phyloP scores from a whole-genome alignment of 2,888 invertebrate genomes.

The Limnephilus rhombicus region DNA sequence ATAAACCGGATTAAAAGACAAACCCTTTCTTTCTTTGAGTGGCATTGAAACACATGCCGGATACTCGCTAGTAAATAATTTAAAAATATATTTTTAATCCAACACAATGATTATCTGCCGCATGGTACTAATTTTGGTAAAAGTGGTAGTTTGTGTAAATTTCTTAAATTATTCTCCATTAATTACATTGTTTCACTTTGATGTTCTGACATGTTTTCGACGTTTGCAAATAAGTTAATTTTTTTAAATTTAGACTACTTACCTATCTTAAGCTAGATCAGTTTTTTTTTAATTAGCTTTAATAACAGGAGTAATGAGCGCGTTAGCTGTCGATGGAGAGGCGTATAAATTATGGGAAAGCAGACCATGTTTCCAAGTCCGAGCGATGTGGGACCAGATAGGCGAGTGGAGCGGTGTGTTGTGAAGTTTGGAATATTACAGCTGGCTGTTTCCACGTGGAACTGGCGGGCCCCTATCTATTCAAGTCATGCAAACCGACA shows the following conservation, averaged over 20 bases:
- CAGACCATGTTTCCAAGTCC: neutral
- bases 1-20: too few relatives aligned
- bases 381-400: conserved; percentile 8
- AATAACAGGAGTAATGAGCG: neutral
- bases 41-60: too few relatives aligned
- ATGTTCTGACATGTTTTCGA: neutral
- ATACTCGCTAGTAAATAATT: too few relatives aligned
- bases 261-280: neutral
- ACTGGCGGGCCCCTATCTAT: neutral
- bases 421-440: conserved; percentile 15
- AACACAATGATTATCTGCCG: neutral
- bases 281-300: neutral
- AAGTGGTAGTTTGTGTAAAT: neutral
- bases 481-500: conserved; percentile 6
- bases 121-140: neutral
- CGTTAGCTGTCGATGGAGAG: neutral
- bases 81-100: neutral
- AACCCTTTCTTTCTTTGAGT: too few relatives aligned
- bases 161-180: too few relatives aligned
- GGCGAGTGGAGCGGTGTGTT: neutral
- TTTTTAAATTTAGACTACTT: neutral
- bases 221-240: neutral
- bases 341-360: neutral
- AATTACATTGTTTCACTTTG: neutral
- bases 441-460: neutral